These are phyloP conservation scores for Hycleus phaleratus DNA, from an alignment of 1,140 invertebrate genomes.

Conservation along the genomic window DNA sequence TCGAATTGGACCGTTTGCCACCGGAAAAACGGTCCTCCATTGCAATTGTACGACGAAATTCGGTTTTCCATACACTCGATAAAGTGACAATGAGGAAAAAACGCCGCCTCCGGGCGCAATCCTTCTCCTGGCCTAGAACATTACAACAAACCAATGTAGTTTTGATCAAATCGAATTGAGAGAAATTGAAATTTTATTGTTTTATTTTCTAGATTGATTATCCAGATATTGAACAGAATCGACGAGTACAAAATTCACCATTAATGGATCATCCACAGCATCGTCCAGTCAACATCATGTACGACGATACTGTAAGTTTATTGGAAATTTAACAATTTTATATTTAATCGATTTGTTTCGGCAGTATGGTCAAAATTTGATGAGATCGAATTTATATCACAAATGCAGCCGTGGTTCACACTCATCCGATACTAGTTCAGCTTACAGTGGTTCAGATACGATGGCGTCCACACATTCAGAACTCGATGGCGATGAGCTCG, in stretches of 20 bases:
- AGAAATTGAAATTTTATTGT: slow-evolving; percentile 6
- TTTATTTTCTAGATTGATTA: slow-evolving; percentile 66
- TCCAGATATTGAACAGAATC: slow-evolving; percentile 59
- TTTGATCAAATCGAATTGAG: background rate
- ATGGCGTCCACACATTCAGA: slow-evolving; percentile 88
- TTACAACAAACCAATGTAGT: too few species aligned
- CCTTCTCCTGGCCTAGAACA: slow-evolving; percentile 31
- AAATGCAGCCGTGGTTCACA: slow-evolving; percentile 80
- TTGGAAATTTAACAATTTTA: background rate
- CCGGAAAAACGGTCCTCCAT: slow-evolving; percentile 26
- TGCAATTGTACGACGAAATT: slow-evolving; percentile 17
- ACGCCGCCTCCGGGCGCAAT: slow-evolving; percentile 26
- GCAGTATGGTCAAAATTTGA: slow-evolving; percentile 30
- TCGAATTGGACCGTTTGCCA: slow-evolving; percentile 19
- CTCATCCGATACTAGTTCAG: slow-evolving; percentile 89
- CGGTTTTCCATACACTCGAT: slow-evolving; percentile 11
- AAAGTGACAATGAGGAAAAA: slow-evolving; percentile 22
- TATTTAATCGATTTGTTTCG: slow-evolving; percentile 5
- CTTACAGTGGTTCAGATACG: slow-evolving; percentile 91
- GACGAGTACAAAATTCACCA: slow-evolving; percentile 33
- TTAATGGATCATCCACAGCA: slow-evolving; percentile 44
- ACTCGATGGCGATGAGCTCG: slow-evolving; percentile 81
- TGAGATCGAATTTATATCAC: slow-evolving; percentile 33
- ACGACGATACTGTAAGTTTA: slow-evolving; percentile 51
- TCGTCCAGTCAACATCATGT: slow-evolving; percentile 54